Evolutionary conservation across 1,140 invertebrate genomes (phyloP).

Genomic region (Papilio glaucus): DNA sequence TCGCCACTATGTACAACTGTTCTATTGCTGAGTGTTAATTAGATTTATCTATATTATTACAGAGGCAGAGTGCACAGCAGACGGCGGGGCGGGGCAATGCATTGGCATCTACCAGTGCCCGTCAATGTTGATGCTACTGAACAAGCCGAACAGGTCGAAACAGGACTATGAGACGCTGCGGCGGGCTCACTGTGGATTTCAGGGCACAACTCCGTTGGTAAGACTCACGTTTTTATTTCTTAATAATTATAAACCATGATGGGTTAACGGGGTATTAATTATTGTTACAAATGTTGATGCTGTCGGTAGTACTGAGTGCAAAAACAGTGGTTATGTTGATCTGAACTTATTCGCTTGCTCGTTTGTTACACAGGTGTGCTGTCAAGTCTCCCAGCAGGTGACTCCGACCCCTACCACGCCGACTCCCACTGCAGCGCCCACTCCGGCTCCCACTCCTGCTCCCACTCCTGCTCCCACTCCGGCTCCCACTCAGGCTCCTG

Average conservation of each 20-base stretch:
- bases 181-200: slow-evolving; percentile 45
- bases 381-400: no score
- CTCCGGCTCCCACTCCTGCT: no score
- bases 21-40: not conserved
- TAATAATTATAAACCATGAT: no score
- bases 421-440: no score
- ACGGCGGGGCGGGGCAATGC: slow-evolving; percentile 45
- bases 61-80: slow-evolving; percentile 48
- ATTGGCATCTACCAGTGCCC: slow-evolving; percentile 49
- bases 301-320: no score
- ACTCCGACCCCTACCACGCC: no score
- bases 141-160: slow-evolving; percentile 41
- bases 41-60: slow-evolving; percentile 27
- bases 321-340: no score
- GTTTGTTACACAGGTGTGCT: no score
- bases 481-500: not conserved
- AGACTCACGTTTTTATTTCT: not conserved
- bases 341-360: no score
- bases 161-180: slow-evolving; percentile 44
- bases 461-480: not conserved
- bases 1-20: no score
- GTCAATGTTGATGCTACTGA: slow-evolving; percentile 41
- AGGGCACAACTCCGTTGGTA: slow-evolving; percentile 40
- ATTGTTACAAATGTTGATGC: no score
- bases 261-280: no score